Base-by-base conservation (phyloP, 2,113 vertebrate genomes). In the Pogona vitticeps region DNA sequence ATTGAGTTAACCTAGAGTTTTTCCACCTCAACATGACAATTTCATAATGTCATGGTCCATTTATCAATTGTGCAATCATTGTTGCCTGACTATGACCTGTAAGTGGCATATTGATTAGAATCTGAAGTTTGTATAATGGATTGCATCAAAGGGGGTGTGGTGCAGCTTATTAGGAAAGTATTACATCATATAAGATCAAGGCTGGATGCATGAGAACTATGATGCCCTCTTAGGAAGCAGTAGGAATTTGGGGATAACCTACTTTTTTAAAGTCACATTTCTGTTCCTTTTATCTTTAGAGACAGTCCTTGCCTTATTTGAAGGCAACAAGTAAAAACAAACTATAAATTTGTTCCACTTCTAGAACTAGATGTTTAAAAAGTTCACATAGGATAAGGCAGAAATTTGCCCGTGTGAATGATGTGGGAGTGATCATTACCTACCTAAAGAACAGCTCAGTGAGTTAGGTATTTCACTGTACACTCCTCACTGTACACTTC, bases 11-110 rank as follows among this genome's bases (percentile, higher is more conserved):
- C 46, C 42, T 92, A 52, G 67, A 38, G 46, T 56, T 82, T 86
- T 86, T 81, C 80, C 71, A 40, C 75, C 26, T 83, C 56, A 58
- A 23, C 38, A 20, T 61, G 46, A 33, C 83, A 3, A 26, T 89
- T 86, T 76, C 71, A 88, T n/a, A 38, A 12, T 89, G 88, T 85
- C 78, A 90, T 2, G 15, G 52, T 18, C 80, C 61, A 12, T 63
- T 59, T 88, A 58, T 73, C 68, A 83, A 89, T 23, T 10, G 3
- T 73, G 18, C 67, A 59, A 38, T 76, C 83, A 88, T 36, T 28
- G 36, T 80, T 36, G 15, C 36, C 33, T 84, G 85, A 36, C 85
- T 89, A 71, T 58, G 76, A 86, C 46, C 9, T 86, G n/a, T 78
- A 85, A 58, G 80, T 77, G 83, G 85, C 65, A 17, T 59, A 72